Base-by-base conservation (phyloP, 2,113 vertebrate species). In the Chloropsis hardwickii region DNA sequence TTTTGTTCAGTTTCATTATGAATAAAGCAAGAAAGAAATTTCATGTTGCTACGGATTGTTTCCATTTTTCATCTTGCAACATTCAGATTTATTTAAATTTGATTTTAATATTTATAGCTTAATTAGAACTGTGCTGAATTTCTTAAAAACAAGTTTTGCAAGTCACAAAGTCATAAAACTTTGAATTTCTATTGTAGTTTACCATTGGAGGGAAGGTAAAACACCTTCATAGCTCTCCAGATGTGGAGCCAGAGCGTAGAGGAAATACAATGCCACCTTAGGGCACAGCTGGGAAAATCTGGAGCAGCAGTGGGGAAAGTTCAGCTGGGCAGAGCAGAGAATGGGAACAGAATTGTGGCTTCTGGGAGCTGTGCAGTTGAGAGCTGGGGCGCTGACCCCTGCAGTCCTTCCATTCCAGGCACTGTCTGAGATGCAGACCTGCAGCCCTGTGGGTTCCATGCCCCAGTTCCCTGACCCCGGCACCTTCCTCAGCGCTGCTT, bases 401-500 rank as follows among this genome's bases (percentile, higher is more conserved):
- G 74, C 1, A 2, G 70, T 35, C 1, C 57, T 76, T 74, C 71
- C 39, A 7, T n/a, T 54, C 27, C 71, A 39, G 53, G 48, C 20
- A 3, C 25, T 33, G 25, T 40, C 21, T 44, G 91, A 57, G 24
- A 13, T 10, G 10, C 0, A 12, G 27, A 57, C 14, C 42, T 27
- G 24, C 66, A 60, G 66, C 39, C 20, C 33, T 16, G 62, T 21
- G 66, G 13, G 66, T 56, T 64, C 66, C 79, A 44, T 76, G 74
- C 22, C 33, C 16, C 29, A 3, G 21, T 22, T 70, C 47, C 72
- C 61, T 45, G 66, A 42, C 10, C 40, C 45, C 4, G 40, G 25
- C 1, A 1, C 61, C 45, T 31, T 84, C 62, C 54, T 60, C 58
- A 44, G 45, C 0, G 0, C 2, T 29, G 27, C 48, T 67, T 76